A percentile compares a stretch with the other conserved stretches of the same genome.
These are phyloP conservation scores for Anguilla rostrata DNA, from an alignment of 2,113 vertebrate species.

Conservation along the genomic window DNA sequence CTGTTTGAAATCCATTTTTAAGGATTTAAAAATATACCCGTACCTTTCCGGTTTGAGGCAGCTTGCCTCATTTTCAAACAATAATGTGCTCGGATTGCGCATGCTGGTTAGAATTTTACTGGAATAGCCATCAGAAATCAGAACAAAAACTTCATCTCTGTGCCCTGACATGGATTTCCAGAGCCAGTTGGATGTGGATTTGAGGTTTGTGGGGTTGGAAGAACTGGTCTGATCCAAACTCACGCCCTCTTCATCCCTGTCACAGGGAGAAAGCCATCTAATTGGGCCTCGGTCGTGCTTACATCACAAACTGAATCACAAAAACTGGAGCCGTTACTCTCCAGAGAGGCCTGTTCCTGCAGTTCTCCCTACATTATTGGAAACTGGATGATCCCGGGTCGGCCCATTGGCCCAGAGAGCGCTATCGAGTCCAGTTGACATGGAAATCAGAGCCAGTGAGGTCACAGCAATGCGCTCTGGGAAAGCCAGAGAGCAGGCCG, in stretches of 20 bases:
- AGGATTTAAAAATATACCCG: background rate
- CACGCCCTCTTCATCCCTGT: background rate
- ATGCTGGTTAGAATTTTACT: no score
- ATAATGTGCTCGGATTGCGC: no score
- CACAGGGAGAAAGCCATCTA: background rate
- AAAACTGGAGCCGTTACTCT: background rate
- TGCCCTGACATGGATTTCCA: no score
- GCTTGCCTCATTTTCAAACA: no score
- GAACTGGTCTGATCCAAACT: background rate
- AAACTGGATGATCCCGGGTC: background rate
- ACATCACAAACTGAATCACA: background rate
- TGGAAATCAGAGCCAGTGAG: slow-evolving; percentile 31
- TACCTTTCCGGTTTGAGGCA: no score
- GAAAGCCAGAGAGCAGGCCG: background rate
- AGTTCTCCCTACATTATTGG: background rate
- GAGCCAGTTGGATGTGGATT: no score
- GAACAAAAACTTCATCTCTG: no score
- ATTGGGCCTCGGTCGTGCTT: background rate
- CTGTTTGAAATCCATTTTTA: background rate
- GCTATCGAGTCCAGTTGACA: slow-evolving; percentile 16
- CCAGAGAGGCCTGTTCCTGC: background rate
- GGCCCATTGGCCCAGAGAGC: background rate
- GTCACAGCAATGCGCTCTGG: background rate
- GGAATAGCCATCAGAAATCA: no score
- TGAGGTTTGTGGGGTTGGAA: no score